phyloP scores from a whole-genome alignment of 2,888 invertebrate species.

The Phyto melanocephala region DNA sequence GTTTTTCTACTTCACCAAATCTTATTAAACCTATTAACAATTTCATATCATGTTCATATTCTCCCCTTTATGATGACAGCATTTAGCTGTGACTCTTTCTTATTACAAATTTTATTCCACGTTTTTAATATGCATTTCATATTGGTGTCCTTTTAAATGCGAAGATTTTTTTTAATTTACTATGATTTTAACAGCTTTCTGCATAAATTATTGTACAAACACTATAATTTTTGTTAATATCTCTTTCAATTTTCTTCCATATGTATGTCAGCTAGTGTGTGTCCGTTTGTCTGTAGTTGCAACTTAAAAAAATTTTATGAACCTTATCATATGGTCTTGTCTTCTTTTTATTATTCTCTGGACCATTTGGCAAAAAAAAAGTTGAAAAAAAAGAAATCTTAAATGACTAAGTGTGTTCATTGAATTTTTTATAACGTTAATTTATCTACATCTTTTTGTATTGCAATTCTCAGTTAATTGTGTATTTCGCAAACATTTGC shows the following conservation, averaged over 20 bases:
- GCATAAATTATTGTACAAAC: slow-evolving; percentile 38
- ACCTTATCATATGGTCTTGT: slow-evolving; percentile 33
- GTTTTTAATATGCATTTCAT: not conserved
- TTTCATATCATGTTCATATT: too few species aligned
- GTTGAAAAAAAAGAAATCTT: not conserved
- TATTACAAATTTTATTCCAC: not conserved
- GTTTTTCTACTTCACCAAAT: too few species aligned
- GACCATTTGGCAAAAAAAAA: not conserved
- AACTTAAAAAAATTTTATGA: slow-evolving; percentile 4
- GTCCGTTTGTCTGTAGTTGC: not conserved
- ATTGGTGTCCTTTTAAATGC: not conserved
- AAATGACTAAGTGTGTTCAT: slow-evolving; percentile 15
- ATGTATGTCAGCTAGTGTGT: not conserved
- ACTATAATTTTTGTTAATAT: slow-evolving; percentile 23
- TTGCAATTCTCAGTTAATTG: slow-evolving; percentile 26
- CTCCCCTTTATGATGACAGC: too few species aligned
- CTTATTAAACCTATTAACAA: too few species aligned
- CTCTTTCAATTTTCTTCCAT: slow-evolving; percentile 2
- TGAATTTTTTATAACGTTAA: slow-evolving; percentile 28
- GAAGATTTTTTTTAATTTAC: not conserved
- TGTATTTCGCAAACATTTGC: slow-evolving; percentile 36
- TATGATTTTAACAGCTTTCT: slow-evolving; percentile 36
- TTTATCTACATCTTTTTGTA: slow-evolving; percentile 1
- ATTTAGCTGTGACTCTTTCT: not conserved
- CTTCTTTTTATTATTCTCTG: slow-evolving; percentile 1